These are phyloP conservation scores for Ceyx erithaca DNA, from an alignment of 2,797 vertebrate genomes.

Conservation along the genomic window DNA sequence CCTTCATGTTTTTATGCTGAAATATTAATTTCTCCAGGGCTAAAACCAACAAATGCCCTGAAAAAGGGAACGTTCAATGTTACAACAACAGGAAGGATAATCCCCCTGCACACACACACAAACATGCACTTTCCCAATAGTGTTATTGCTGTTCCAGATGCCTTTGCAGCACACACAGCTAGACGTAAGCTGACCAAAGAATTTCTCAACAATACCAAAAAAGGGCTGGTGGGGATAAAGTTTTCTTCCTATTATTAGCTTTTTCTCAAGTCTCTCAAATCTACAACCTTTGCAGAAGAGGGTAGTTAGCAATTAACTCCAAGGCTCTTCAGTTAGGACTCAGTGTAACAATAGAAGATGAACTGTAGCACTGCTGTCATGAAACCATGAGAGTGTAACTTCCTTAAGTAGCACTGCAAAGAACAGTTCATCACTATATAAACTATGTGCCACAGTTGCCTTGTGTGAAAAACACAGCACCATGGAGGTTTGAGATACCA, in stretches of 20 bases:
- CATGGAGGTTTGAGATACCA: neutral
- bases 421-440: neutral
- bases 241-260: neutral
- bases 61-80: neutral
- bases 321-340: neutral
- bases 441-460: neutral
- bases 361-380: neutral
- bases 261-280: neutral
- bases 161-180: neutral
- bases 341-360: neutral
- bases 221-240: neutral
- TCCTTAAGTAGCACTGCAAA: rapidly evolving
- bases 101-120: neutral
- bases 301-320: neutral
- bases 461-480: neutral
- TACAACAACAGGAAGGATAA: neutral
- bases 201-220: neutral
- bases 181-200: neutral
- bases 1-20: neutral
- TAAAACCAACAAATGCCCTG: neutral
- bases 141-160: neutral
- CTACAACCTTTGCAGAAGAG: neutral
- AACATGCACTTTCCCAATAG: neutral
- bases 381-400: neutral
- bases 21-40: neutral